A percentile compares a stretch with the other conserved stretches of the same genome.
These are phyloP conservation scores for Drosophila sturtevanti DNA, from an alignment of 1,140 invertebrate genomes.

Conservation along the genomic window DNA sequence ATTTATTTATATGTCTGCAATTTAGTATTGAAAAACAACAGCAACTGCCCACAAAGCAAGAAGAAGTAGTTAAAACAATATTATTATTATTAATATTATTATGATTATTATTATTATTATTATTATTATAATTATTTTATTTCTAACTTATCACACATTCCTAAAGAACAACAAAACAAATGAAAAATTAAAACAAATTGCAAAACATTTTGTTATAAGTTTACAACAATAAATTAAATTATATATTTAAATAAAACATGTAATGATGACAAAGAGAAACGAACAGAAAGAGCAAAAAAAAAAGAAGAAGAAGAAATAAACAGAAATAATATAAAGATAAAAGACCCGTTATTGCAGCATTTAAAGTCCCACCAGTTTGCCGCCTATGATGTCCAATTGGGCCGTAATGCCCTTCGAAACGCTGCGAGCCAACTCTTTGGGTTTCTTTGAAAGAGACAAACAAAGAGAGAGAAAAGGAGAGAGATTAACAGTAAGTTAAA, in stretches of 20 bases:
- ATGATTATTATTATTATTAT: constrained; percentile 41
- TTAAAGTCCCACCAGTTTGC: constrained; percentile 84
- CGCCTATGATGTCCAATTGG: constrained; percentile 84
- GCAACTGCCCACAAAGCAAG: constrained; percentile 51
- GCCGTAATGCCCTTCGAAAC: constrained; percentile 84
- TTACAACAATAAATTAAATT: constrained; percentile 75
- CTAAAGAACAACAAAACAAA: constrained; percentile 35
- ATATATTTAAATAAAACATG: constrained; percentile 71
- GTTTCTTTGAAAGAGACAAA: constrained; percentile 80
- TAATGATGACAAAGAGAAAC: constrained; percentile 3
- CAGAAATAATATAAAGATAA: constrained; percentile 15
- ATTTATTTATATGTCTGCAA: constrained; percentile 12
- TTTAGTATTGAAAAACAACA: constrained; percentile 37
- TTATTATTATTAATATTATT: constrained; percentile 32
- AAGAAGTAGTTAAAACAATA: constrained; percentile 17
- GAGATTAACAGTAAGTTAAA: constrained; percentile 1
- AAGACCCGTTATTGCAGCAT: background rate
- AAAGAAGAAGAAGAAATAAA: constrained; percentile 33
- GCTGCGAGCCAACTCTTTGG: constrained; percentile 83
- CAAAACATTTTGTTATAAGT: constrained; percentile 63
- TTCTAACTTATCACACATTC: constrained; percentile 68
- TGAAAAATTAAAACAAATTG: constrained; percentile 17
- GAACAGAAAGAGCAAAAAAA: constrained; percentile 15
- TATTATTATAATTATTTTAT: constrained; percentile 43
- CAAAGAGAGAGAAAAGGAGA: constrained; percentile 1